A percentile compares a stretch with the other conserved stretches of the same genome.
Evolutionary conservation across 2,113 vertebrate genomes (phyloP).

Genomic region (Gambusia affinis): DNA sequence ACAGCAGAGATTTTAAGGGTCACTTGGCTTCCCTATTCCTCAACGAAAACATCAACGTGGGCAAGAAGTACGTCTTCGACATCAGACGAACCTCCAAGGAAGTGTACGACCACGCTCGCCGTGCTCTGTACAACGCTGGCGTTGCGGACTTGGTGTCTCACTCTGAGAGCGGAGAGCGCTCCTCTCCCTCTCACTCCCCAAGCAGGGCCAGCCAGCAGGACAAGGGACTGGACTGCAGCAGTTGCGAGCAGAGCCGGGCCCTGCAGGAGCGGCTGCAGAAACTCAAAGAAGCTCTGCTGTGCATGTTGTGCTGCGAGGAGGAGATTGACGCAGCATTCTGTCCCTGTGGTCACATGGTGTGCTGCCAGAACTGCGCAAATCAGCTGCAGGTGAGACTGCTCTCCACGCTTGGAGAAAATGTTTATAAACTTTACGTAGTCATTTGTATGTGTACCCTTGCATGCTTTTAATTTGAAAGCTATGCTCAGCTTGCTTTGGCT

Average conservation of each 20-base stretch:
- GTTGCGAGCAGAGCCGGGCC: constrained; percentile 88
- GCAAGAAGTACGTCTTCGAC: constrained; percentile 98
- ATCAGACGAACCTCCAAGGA: constrained; percentile 97
- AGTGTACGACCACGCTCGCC: constrained; percentile 93
- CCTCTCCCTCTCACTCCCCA: constrained; percentile 83
- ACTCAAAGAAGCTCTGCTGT: constrained; percentile 93
- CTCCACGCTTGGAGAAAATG: background rate
- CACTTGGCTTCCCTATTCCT: constrained; percentile 96
- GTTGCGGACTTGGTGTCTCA: constrained; percentile 87
- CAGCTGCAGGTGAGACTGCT: constrained; percentile 88
- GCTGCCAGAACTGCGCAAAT: constrained; percentile 90
- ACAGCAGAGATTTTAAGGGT: constrained; percentile 96
- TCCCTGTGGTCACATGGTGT: constrained; percentile 97
- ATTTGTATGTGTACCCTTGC: background rate
- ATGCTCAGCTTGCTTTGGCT: background rate
- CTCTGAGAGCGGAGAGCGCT: constrained; percentile 77
- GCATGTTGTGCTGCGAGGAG: constrained; percentile 94
- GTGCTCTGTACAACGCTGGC: constrained; percentile 94
- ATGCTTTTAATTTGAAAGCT: background rate
- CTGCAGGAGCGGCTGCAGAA: constrained; percentile 92
- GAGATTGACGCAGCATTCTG: constrained; percentile 97
- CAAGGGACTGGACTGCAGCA: constrained; percentile 84
- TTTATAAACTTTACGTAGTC: background rate
- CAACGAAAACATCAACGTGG: constrained; percentile 97
- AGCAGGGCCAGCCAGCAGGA: constrained; percentile 71